phyloP scores from a whole-genome alignment of 2,888 invertebrate species.

The Andrena marginata region DNA sequence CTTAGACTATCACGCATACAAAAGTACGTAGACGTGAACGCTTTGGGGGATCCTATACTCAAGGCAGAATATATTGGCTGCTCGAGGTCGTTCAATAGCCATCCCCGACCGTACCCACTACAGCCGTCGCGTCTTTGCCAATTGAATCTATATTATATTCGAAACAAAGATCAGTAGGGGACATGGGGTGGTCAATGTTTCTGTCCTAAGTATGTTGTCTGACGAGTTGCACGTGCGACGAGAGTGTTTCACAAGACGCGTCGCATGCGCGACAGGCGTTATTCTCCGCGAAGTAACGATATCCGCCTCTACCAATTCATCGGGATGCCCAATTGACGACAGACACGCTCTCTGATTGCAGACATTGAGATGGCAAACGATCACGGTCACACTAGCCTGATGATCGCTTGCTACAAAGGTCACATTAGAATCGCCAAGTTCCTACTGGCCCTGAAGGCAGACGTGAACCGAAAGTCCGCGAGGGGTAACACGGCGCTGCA shows the following conservation, averaged over 20 bases:
- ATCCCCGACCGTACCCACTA: no score
- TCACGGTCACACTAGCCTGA: slow-evolving; percentile 98
- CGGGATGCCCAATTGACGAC: not conserved
- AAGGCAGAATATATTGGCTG: no score
- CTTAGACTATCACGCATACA: not conserved
- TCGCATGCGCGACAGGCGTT: no score
- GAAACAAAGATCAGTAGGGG: no score
- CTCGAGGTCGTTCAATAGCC: no score
- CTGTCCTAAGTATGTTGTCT: no score
- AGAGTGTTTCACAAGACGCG: no score
- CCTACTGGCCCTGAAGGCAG: slow-evolving; percentile 93
- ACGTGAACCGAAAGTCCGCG: slow-evolving; percentile 96
- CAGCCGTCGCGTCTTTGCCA: no score
- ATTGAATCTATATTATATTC: no score
- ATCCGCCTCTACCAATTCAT: not conserved
- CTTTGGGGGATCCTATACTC: no score
- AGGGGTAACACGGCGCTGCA: slow-evolving; percentile 98
- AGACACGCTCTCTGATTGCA: slow-evolving; percentile 81
- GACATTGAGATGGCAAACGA: slow-evolving; percentile 98
- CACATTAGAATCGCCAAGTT: slow-evolving; percentile 96
- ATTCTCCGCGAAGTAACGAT: not conserved
- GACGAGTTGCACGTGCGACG: no score
- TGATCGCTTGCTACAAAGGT: slow-evolving; percentile 99
- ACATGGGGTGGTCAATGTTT: no score
- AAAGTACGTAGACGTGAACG: not conserved